Percentiles rank a stretch among this genome's conserved stretches.
phyloP scores from a whole-genome alignment of 2,888 invertebrate species.

The Hirtodrosophila alboralis region DNA sequence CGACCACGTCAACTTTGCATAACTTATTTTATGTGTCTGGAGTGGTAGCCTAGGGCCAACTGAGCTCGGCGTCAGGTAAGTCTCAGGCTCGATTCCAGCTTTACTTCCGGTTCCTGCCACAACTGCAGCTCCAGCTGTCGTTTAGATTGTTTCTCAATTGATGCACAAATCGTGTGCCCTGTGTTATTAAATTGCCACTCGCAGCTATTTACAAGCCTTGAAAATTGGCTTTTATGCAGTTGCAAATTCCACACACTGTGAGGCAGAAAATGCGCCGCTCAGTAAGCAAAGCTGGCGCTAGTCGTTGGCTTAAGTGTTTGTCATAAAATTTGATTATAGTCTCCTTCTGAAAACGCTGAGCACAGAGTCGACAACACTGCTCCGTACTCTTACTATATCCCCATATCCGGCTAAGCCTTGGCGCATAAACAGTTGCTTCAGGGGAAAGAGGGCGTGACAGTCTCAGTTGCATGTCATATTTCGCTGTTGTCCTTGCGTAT shows the following conservation, averaged over 20 bases:
- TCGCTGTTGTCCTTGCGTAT: constrained; percentile 55
- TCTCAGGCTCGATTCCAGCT: background rate
- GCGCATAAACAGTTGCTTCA: constrained; percentile 25
- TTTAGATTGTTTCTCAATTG: constrained; percentile 66
- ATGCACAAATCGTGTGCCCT: constrained; percentile 67
- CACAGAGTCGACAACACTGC: constrained; percentile 8
- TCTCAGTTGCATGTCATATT: constrained; percentile 69
- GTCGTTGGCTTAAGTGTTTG: constrained; percentile 49
- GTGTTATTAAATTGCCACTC: constrained; percentile 74
- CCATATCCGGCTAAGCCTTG: constrained; percentile 16
- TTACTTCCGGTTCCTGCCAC: background rate
- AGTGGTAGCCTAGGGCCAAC: constrained; percentile 13
- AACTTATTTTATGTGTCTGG: constrained; percentile 57
- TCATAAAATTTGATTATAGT: constrained; percentile 68
- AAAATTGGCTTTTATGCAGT: constrained; percentile 71
- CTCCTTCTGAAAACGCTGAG: constrained; percentile 22
- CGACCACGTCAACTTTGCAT: constrained; percentile 67
- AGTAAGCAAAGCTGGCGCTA: constrained; percentile 22
- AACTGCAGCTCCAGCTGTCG: constrained; percentile 10
- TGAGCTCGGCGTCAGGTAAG: constrained; percentile 12
- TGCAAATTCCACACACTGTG: constrained; percentile 44
- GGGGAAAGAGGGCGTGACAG: constrained; percentile 18
- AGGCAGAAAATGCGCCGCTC: constrained; percentile 35
- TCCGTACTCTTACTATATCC: background rate
- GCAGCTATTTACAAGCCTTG: constrained; percentile 65